Conservation (phyloP, 1,140 invertebrate genomes). For the Cydia pomonella region DNA sequence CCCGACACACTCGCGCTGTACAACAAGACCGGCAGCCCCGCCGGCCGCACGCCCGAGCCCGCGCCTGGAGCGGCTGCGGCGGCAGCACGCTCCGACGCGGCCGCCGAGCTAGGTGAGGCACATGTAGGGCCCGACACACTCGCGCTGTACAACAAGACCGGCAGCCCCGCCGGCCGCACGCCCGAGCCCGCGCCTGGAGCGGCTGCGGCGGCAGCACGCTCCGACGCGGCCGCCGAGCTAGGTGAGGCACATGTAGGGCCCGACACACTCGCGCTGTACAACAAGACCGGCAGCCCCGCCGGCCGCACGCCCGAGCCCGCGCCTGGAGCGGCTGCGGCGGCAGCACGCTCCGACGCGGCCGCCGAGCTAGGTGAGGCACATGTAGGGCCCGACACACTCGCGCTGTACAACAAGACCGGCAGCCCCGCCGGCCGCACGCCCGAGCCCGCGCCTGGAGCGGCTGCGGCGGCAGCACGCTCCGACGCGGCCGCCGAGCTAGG, state of each 20-base stretch:
- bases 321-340: constrained; percentile 36
- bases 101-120: too few relatives aligned
- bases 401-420: constrained; percentile 76
- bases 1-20: not conserved
- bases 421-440: too few relatives aligned
- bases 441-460: too few relatives aligned
- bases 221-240: constrained; percentile 93
- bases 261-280: constrained; percentile 87
- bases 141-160: constrained; percentile 90
- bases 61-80: too few relatives aligned
- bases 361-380: not conserved
- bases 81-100: constrained; percentile 90
- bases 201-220: constrained; percentile 83
- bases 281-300: too few relatives aligned
- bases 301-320: too few relatives aligned
- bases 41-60: constrained; percentile 60
- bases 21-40: constrained; percentile 83
- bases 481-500: constrained; percentile 69
- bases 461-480: constrained; percentile 84
- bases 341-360: constrained; percentile 86
- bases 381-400: constrained; percentile 84
- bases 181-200: constrained; percentile 73
- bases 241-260: too few relatives aligned
- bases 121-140: too few relatives aligned
- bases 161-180: constrained; percentile 73